Evolutionary conservation across 2,888 invertebrate species (phyloP), one percentile per base, ranked within the genome.

Genomic region (Amitus sp.): DNA sequence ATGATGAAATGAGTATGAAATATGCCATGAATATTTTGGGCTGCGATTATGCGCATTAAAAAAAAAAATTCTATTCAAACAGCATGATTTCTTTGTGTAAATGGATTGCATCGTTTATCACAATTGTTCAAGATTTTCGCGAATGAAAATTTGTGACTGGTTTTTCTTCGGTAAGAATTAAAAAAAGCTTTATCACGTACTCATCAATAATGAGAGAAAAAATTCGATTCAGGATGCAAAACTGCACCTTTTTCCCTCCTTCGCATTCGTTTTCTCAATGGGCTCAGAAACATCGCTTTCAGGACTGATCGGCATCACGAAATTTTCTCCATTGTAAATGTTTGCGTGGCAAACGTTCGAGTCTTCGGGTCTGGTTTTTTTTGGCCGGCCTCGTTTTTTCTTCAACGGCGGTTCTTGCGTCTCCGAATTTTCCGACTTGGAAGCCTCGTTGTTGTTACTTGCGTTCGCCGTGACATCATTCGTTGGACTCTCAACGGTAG

Each of bases 221-320:
- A n/a, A n/a, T n/a, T n/a, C n/a, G n/a, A n/a, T n/a, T n/a, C n/a
- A n/a, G n/a, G n/a, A n/a, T n/a, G n/a, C n/a, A n/a, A 57, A 46
- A 23, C 27, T 12, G 37, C 76, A 81, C 81, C 77, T 75, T 67
- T 73, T 80, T 18, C 80, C 81, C 50, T 80, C 80, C 62, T 75
- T 80, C n/a, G 69, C 58, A 65, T 59, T 54, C 2, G 70, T 66
- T 61, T 81, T 80, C 34, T 82, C 82, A 48, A 79, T 80, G 6
- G 73, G 76, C 1, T 78, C 81, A 1, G 83, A 83, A 15, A 82
- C 79, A 55, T 83, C 83, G 63, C 82, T 83, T 47, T 83, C 83
- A 18, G 83, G 83, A 60, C 82, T 83, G 12, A 80, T 62, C 3
- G 83, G 83, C 78, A 83, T 78, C 1, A 76, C 73, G 42, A 82